Evolutionary conservation across 1,140 invertebrate genomes (phyloP).

Genomic region (Schlechtendalia chinensis): DNA sequence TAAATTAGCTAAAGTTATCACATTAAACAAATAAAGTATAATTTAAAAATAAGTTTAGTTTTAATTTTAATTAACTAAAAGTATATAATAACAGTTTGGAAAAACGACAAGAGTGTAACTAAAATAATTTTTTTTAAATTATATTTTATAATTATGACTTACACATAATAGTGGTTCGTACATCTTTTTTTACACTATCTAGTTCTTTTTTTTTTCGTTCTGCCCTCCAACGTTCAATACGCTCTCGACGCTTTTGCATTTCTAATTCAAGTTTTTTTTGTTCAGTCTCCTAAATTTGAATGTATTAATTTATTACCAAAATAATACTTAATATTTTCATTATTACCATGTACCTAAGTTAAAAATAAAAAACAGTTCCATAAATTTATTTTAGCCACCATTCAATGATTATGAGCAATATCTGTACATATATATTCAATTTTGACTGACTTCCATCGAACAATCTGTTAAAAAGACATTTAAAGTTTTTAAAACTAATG

Average conservation of each 20-base stretch:
- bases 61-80: too few relatives aligned
- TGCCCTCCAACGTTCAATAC: slow-evolving; percentile 88
- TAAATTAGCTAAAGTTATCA: slow-evolving; percentile 57
- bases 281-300: slow-evolving; percentile 69
- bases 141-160: neutral
- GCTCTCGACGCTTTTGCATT: slow-evolving; percentile 93
- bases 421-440: slow-evolving; percentile 29
- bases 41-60: too few relatives aligned
- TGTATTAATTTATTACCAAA: slow-evolving; percentile 53
- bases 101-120: neutral
- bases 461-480: slow-evolving; percentile 44
- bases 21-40: neutral
- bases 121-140: too few relatives aligned
- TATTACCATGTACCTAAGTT: slow-evolving; percentile 44
- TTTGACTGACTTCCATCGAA: slow-evolving; percentile 31
- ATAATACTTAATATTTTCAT: neutral
- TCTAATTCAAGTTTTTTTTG: slow-evolving; percentile 88
- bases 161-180: slow-evolving; percentile 56
- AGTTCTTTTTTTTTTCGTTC: slow-evolving; percentile 83
- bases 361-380: slow-evolving; percentile 50
- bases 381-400: slow-evolving; percentile 41
- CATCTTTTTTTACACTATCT: slow-evolving; percentile 75
- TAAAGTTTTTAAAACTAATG: neutral
- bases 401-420: slow-evolving; percentile 16
- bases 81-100: too few relatives aligned